Base-by-base conservation (phyloP, 2,797 vertebrate genomes). In the Dromococcyx pavoninus region DNA sequence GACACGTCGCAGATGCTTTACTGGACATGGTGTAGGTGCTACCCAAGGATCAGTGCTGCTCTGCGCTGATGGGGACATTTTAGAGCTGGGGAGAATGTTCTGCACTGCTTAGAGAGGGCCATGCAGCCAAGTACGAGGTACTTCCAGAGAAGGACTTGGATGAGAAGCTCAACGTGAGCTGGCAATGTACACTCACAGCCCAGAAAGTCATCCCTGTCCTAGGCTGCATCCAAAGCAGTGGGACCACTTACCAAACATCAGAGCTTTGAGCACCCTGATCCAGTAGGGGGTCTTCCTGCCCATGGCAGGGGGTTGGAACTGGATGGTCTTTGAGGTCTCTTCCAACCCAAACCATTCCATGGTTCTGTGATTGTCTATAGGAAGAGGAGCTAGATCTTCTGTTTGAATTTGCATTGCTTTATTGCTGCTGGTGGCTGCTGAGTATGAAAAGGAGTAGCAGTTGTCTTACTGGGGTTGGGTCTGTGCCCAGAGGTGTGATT, bases 21-120 rank as follows among this genome's bases (percentile, higher is more conserved):
- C 23, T 22, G 60, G 53, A 11, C 32, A 4, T 3, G 2, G 32
- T 1, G 17, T 9, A 41, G 28, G 33, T 13, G 4, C 13, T 3
- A 17, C 17, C 39, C 41, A 15, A 46, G 73, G 50, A 28, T 39
- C 14, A 11, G 18, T 12, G 43, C 54, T 73, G 61, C 48, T 17
- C 13, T 1, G 17, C 12, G 6, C 23, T 7, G 32, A 7, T 0
- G 11, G 62, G 61, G 30, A 41, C 3, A 6, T 46, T 17, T 41
- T 54, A 61, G 61, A 73, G 48, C 41, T n/a, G 18, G 10, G 37
- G 53, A 69, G 27, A 35, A n/a, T 2, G 11, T 33, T 53, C 51
- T 25, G 30, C 9, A 0, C 10, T 23, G 48, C 41, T 37, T 13
- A 6, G 23, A 43, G 48, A 28, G 33, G 54, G 51, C 17, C 30